Percentiles rank a stretch among this genome's conserved stretches.
phyloP scores from a whole-genome alignment of 2,888 invertebrate genomes.

The Brenthis ino region DNA sequence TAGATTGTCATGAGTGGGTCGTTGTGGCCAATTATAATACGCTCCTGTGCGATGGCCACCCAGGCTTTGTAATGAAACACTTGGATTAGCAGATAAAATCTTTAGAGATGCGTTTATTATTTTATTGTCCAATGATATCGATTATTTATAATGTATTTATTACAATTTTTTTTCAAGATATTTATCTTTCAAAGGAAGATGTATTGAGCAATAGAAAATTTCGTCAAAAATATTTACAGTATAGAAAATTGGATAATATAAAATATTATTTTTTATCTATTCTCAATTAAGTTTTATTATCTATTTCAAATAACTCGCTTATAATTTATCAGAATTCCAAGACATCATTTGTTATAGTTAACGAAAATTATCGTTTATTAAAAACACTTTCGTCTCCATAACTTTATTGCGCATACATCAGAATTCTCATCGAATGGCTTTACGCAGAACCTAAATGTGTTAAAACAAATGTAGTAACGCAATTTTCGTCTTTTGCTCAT shows the following conservation, averaged over 20 bases:
- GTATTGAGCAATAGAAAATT: too few relatives aligned
- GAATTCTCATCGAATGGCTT: conserved; percentile 54
- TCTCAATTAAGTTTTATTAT: too few relatives aligned
- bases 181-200: too few relatives aligned
- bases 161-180: background rate
- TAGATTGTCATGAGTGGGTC: conserved; percentile 57
- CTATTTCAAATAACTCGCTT: too few relatives aligned
- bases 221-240: too few relatives aligned
- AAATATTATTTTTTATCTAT: too few relatives aligned
- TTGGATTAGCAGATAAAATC: conserved; percentile 59
- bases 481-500: conserved; percentile 18
- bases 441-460: conserved; percentile 42
- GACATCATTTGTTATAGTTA: conserved; percentile 6
- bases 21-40: conserved; percentile 58
- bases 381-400: conserved; percentile 40
- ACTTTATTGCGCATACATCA: conserved; percentile 46
- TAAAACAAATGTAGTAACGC: conserved; percentile 40
- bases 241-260: too few relatives aligned
- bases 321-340: background rate
- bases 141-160: conserved; percentile 1
- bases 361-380: conserved; percentile 17
- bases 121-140: conserved; percentile 6
- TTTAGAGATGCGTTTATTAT: conserved; percentile 42
- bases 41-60: conserved; percentile 61
- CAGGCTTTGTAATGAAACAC: conserved; percentile 69